These are phyloP conservation scores for Caenorhabditis latens DNA, from an alignment of 1,140 invertebrate genomes.

Conservation along the genomic window DNA sequence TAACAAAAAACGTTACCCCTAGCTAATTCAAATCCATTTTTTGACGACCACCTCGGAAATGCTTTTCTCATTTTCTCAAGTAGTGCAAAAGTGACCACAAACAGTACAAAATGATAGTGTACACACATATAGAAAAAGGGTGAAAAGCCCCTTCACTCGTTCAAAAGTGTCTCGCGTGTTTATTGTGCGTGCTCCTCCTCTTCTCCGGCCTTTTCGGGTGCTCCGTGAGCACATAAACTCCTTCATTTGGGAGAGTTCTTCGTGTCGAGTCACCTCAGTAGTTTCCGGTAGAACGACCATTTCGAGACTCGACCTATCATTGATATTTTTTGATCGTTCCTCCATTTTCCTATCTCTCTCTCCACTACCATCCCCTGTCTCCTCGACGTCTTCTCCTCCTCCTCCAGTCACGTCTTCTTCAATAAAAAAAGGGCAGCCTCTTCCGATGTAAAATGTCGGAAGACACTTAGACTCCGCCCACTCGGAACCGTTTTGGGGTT, in stretches of 20 bases:
- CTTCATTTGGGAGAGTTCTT: background rate
- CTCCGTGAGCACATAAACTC: slow-evolving; percentile 49
- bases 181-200: slow-evolving; percentile 33
- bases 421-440: background rate
- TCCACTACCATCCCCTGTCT: background rate
- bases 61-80: too few species aligned
- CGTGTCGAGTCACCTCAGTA: background rate
- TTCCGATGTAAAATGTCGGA: background rate
- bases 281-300: background rate
- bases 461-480: slow-evolving; percentile 17
- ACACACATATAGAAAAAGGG: background rate
- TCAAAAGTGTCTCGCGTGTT: slow-evolving; percentile 34
- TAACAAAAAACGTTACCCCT: too few species aligned
- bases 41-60: too few species aligned
- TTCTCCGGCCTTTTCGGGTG: background rate
- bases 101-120: slow-evolving; percentile 52
- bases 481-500: background rate
- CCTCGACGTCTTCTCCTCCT: background rate
- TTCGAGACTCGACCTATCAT: background rate
- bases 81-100: too few species aligned
- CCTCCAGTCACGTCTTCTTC: background rate
- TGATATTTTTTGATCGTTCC: slow-evolving; percentile 25
- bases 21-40: too few species aligned
- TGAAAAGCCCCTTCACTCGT: background rate
- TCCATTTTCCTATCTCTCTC: background rate